These are phyloP conservation scores for Sebastes paucispinis DNA, from an alignment of 2,797 vertebrate genomes.

Conservation along the genomic window DNA sequence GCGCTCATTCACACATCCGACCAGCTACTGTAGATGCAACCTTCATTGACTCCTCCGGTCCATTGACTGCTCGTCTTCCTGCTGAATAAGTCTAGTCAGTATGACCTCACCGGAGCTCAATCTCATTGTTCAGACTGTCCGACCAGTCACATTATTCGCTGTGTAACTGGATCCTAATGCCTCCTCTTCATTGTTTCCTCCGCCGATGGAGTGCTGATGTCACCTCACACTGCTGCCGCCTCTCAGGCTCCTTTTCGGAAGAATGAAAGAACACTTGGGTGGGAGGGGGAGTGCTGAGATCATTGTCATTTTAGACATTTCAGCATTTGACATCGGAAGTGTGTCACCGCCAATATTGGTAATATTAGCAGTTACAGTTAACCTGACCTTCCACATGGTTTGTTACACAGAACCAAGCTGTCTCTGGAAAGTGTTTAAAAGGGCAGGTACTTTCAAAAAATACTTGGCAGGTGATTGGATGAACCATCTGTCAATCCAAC, in stretches of 20 bases:
- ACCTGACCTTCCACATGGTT: too few relatives aligned
- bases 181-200: conserved; percentile 66
- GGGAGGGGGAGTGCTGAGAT: conserved; percentile 51
- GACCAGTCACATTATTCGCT: conserved; percentile 50
- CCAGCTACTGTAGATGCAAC: conserved; percentile 14
- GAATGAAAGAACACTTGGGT: conserved; percentile 32
- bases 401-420: too few relatives aligned
- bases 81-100: conserved; percentile 62
- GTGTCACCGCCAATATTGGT: background rate
- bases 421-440: too few relatives aligned
- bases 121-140: conserved; percentile 54
- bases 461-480: too few relatives aligned
- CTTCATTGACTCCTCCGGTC: conserved; percentile 40
- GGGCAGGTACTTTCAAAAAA: too few relatives aligned
- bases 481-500: too few relatives aligned
- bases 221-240: conserved; percentile 64
- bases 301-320: conserved; percentile 43
- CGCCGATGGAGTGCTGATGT: conserved; percentile 74
- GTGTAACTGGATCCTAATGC: conserved; percentile 81
- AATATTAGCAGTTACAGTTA: background rate
- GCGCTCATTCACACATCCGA: conserved; percentile 2
- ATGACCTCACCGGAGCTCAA: conserved; percentile 74
- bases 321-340: conserved; percentile 12
- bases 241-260: conserved; percentile 53
- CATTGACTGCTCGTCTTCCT: conserved; percentile 54